Conservation (phyloP, 2,113 vertebrate genomes). For the Melospiza georgiana region DNA sequence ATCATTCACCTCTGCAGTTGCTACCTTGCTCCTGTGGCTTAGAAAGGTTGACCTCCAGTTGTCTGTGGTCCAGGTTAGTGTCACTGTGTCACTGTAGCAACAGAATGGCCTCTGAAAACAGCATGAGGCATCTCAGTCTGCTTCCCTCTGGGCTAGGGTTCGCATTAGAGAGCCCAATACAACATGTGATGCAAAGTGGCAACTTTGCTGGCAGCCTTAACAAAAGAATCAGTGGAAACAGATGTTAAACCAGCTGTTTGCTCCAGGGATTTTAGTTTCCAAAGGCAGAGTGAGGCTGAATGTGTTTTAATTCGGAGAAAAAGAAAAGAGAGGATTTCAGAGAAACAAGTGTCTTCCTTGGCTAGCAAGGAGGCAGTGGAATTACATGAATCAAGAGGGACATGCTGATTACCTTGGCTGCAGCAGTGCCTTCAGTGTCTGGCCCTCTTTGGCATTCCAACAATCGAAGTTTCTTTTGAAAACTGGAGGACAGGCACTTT, state of each 20-base stretch:
- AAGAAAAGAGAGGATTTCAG: background rate
- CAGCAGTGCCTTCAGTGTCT: background rate
- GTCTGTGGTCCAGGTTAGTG: background rate
- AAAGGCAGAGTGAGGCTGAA: background rate
- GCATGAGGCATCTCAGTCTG: background rate
- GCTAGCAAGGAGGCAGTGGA: background rate
- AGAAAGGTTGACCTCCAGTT: background rate
- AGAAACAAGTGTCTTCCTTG: background rate
- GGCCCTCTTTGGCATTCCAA: background rate
- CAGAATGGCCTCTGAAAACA: background rate
- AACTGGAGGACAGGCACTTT: background rate
- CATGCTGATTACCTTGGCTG: fast-evolving
- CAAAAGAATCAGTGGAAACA: background rate
- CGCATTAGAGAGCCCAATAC: background rate
- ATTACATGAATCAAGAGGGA: background rate
- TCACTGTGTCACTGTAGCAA: background rate
- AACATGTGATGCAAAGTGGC: background rate
- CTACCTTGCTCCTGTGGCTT: background rate
- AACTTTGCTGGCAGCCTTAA: background rate
- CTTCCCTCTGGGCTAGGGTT: background rate
- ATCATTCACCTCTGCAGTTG: background rate
- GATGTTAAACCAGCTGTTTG: background rate
- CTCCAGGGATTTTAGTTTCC: background rate
- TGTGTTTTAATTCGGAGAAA: background rate
- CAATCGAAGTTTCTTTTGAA: background rate